Conservation (phyloP, 2,113 vertebrate species). For the Scopus umbretta region DNA sequence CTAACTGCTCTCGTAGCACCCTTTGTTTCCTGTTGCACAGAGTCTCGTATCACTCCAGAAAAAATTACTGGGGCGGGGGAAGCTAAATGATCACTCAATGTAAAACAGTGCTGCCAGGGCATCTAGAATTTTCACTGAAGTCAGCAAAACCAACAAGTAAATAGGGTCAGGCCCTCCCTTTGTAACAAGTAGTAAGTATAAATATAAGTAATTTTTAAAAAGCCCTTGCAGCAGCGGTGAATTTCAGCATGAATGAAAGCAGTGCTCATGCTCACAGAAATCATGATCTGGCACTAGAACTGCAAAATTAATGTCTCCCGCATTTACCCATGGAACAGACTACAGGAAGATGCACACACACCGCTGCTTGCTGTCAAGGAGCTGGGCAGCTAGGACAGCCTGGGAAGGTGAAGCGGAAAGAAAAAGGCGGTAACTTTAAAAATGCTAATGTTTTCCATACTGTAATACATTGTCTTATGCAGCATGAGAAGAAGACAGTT, state of each 20-base stretch:
- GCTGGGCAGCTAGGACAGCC: background rate
- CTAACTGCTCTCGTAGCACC: background rate
- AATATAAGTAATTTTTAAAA: background rate
- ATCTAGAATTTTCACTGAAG: background rate
- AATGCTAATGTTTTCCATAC: background rate
- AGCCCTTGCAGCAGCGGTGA: background rate
- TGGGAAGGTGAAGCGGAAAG: background rate
- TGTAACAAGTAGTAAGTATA: background rate
- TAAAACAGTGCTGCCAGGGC: background rate
- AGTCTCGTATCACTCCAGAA: background rate
- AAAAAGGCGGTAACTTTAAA: background rate
- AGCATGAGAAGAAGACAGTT: background rate
- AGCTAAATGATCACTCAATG: background rate
- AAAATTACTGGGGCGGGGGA: background rate
- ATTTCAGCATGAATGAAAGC: background rate
- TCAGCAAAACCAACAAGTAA: background rate
- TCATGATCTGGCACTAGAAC: background rate
- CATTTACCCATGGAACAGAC: background rate
- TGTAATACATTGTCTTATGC: background rate
- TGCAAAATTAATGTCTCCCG: background rate
- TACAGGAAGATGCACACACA: background rate
- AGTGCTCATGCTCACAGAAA: background rate
- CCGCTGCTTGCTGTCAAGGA: background rate
- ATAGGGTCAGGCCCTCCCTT: background rate
- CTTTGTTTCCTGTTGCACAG: constrained; percentile 35